A percentile compares a stretch with the other conserved stretches of the same genome.
phyloP scores from a whole-genome alignment of 2,888 invertebrate species.

The Apodemia zela region DNA sequence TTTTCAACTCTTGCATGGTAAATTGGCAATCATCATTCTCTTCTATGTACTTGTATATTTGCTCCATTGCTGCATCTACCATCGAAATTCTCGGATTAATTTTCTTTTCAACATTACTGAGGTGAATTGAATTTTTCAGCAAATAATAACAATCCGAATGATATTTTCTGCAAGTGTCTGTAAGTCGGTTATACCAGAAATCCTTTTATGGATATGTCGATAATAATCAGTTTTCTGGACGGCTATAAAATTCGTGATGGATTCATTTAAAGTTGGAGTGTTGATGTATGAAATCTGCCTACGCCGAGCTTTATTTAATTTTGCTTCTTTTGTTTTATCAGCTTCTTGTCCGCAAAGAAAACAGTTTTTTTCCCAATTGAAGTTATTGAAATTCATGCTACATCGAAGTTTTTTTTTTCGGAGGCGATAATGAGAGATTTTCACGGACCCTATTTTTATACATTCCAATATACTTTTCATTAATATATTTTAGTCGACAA shows the following conservation, averaged over 20 bases:
- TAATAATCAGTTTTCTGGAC: slow-evolving; percentile 16
- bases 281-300: background rate
- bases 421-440: background rate
- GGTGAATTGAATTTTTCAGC: background rate
- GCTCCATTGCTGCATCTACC: slow-evolving; percentile 28
- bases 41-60: slow-evolving; percentile 26
- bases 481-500: slow-evolving; percentile 21
- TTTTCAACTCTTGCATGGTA: slow-evolving; percentile 27
- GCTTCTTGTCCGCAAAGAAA: background rate
- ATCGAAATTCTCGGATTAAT: slow-evolving; percentile 20
- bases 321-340: background rate
- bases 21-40: slow-evolving; percentile 31
- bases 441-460: slow-evolving; percentile 18
- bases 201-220: slow-evolving; percentile 18
- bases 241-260: background rate
- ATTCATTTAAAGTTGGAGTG: slow-evolving; percentile 5
- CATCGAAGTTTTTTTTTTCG: slow-evolving; percentile 5
- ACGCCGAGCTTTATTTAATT: slow-evolving; percentile 1
- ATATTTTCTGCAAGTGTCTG: slow-evolving; percentile 17
- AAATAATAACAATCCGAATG: background rate
- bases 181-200: slow-evolving; percentile 17
- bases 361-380: slow-evolving; percentile 7
- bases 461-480: slow-evolving; percentile 21
- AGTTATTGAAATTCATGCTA: background rate
- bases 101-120: slow-evolving; percentile 20